Evolutionary conservation across 2,113 vertebrate genomes (phyloP).

Genomic region (Mandrillus leucophaeus): DNA sequence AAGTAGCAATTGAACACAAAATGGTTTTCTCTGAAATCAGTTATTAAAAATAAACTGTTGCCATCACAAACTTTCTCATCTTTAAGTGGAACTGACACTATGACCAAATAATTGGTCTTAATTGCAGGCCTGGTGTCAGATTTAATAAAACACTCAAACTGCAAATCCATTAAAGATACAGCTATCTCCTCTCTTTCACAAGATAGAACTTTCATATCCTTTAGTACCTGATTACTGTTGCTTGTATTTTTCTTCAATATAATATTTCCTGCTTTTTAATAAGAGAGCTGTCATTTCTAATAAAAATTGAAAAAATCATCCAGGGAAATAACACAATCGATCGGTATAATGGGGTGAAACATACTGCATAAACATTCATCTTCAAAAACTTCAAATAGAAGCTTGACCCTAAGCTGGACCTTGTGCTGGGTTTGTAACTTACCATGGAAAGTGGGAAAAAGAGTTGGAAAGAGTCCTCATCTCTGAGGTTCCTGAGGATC

Average conservation of each 20-base stretch:
- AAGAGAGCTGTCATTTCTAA: conserved; percentile 87
- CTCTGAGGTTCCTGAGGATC: not conserved
- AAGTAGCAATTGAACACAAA: conserved; percentile 60
- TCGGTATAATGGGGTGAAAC: conserved; percentile 72
- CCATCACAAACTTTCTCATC: conserved; percentile 65
- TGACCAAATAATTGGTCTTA: conserved; percentile 87
- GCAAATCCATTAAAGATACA: conserved; percentile 77
- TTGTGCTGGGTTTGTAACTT: conserved; percentile 2
- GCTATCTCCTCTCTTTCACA: conserved; percentile 65
- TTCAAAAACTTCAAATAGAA: conserved; percentile 74
- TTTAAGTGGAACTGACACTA: conserved; percentile 77
- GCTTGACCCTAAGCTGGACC: conserved; percentile 62
- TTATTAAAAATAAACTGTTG: conserved; percentile 69
- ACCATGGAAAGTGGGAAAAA: not conserved
- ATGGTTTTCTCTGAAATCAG: conserved; percentile 52
- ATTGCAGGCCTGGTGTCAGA: conserved; percentile 79
- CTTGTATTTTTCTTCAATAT: conserved; percentile 75
- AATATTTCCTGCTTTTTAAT: conserved; percentile 82
- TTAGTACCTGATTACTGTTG: conserved; percentile 74
- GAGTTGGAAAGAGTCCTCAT: not conserved
- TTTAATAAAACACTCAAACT: conserved; percentile 80
- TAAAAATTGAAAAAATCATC: conserved; percentile 82
- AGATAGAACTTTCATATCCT: conserved; percentile 75
- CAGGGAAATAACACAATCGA: conserved; percentile 82
- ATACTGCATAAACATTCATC: conserved; percentile 66